A percentile compares a stretch with the other conserved stretches of the same genome.
Evolutionary conservation across 2,888 invertebrate genomes (phyloP).

Genomic region (Aphrophora alni): DNA sequence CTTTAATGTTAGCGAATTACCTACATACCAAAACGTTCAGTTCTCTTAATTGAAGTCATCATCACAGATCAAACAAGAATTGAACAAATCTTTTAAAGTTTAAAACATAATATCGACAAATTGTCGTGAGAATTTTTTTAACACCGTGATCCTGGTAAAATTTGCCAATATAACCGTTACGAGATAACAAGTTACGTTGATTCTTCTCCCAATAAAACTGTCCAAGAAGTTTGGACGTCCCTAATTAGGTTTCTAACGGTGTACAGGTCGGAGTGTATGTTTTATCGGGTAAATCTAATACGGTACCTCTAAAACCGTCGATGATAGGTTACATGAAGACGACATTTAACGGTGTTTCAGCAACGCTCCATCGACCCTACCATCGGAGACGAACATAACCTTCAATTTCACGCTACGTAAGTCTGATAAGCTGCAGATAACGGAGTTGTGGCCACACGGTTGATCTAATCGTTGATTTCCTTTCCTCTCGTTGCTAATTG

Average conservation of each 20-base stretch:
- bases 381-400: too few relatives aligned
- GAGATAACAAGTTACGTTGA: background rate
- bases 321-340: background rate
- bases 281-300: background rate
- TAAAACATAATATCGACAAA: too few relatives aligned
- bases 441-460: background rate
- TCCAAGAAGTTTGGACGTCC: background rate
- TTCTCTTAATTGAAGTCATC: too few relatives aligned
- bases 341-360: background rate
- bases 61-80: too few relatives aligned
- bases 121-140: too few relatives aligned
- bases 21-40: too few relatives aligned
- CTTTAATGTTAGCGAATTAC: too few relatives aligned
- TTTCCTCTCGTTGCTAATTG: background rate
- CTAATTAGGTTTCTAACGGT: background rate
- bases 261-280: background rate
- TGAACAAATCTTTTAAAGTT: too few relatives aligned
- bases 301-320: background rate
- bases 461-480: background rate
- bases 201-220: background rate
- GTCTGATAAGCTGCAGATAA: background rate
- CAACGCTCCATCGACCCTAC: background rate
- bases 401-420: background rate
- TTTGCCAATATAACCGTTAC: too few relatives aligned
- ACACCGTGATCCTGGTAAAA: too few relatives aligned